Conservation (phyloP, 2,113 vertebrate species). For the Candoia aspera region DNA sequence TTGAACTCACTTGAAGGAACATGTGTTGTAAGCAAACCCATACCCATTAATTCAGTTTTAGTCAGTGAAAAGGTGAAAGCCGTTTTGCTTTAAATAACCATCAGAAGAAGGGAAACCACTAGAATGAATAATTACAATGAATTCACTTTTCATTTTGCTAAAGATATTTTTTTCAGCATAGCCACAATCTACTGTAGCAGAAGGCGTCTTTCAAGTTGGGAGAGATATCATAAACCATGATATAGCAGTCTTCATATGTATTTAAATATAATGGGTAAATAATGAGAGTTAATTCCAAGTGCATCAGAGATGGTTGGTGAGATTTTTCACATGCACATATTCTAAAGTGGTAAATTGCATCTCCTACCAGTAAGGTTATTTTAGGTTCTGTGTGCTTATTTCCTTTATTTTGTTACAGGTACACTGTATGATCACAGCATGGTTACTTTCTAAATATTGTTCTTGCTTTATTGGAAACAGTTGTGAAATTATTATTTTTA, state of each 20-base stretch:
- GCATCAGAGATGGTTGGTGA: neutral
- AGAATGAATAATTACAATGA: conserved; percentile 54
- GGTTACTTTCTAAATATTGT: conserved; percentile 14
- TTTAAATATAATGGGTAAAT: conserved; percentile 45
- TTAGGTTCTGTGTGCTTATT: conserved; percentile 34
- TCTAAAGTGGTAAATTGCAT: conserved; percentile 5
- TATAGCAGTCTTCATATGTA: conserved; percentile 38
- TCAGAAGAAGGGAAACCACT: neutral
- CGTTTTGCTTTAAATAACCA: conserved; percentile 56
- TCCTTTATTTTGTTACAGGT: conserved; percentile 24
- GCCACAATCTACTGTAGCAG: conserved; percentile 32
- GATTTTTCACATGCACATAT: conserved; percentile 43
- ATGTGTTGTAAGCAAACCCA: conserved; percentile 50
- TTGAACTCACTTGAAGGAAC: conserved; percentile 46
- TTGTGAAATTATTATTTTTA: conserved; percentile 45
- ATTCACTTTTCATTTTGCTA: conserved; percentile 52
- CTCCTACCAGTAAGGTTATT: conserved; percentile 5
- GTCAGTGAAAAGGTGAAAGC: conserved; percentile 4
- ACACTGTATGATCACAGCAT: conserved; percentile 22
- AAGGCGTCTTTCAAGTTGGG: conserved; percentile 46
- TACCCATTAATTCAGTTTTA: conserved; percentile 42
- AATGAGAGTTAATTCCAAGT: conserved; percentile 10
- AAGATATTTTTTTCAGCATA: conserved; percentile 35
- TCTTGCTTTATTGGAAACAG: conserved; percentile 30
- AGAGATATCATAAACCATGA: conserved; percentile 36